phyloP scores from a whole-genome alignment of 2,888 invertebrate genomes.

The Drosophila paramelanica region DNA sequence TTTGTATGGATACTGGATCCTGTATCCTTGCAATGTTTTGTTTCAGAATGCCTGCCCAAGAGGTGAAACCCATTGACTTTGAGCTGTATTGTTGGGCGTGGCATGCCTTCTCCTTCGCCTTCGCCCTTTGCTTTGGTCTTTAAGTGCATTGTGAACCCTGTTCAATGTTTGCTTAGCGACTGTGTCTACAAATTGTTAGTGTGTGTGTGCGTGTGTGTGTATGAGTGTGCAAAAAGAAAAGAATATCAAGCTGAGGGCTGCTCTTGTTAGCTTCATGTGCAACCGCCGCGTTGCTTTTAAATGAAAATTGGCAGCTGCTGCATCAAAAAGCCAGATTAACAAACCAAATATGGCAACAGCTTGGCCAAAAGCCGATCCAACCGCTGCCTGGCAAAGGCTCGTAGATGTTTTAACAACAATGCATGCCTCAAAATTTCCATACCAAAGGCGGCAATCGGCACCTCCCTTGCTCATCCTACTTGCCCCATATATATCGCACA shows the following conservation, averaged over 20 bases:
- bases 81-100: slow-evolving; percentile 35
- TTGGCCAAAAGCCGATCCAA: slow-evolving; percentile 19
- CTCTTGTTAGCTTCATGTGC: slow-evolving; percentile 4
- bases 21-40: slow-evolving; percentile 28
- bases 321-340: slow-evolving; percentile 37
- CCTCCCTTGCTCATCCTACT: no score
- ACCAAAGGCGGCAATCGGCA: slow-evolving; percentile 2
- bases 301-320: slow-evolving; percentile 54
- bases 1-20: neutral
- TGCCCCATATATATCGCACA: neutral
- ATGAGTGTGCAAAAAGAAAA: slow-evolving; percentile 20
- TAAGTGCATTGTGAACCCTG: slow-evolving; percentile 28
- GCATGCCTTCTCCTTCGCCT: slow-evolving; percentile 33
- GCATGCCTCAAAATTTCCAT: slow-evolving; percentile 16
- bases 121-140: slow-evolving; percentile 18
- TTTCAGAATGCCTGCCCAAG: slow-evolving; percentile 36
- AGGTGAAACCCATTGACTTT: slow-evolving; percentile 30
- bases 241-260: neutral
- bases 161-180: slow-evolving; percentile 42
- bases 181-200: slow-evolving; percentile 2
- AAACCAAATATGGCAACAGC: slow-evolving; percentile 32
- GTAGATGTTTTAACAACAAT: slow-evolving; percentile 16
- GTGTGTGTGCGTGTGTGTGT: slow-evolving; percentile 7
- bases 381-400: slow-evolving; percentile 5
- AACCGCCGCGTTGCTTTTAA: slow-evolving; percentile 26